Base-by-base conservation (phyloP, 2,888 invertebrate species). In the Bembecia ichneumoniformis region DNA sequence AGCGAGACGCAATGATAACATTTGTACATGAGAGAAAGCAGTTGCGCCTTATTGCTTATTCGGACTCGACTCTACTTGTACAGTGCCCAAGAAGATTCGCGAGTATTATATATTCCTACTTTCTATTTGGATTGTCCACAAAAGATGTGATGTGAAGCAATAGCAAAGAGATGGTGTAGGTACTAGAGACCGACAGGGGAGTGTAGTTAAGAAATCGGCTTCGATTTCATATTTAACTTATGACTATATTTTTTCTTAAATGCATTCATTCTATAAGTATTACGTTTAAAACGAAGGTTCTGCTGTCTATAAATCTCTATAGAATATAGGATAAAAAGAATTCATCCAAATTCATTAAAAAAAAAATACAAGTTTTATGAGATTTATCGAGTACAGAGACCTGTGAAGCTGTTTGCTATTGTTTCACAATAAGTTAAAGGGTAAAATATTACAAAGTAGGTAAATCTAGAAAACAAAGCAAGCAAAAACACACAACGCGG, bases 401-500 rank as follows among this genome's bases (percentile, higher is more conserved):
- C 11, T 11, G 15, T 28, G 3, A 44, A 63, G 63, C 71, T 68
- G 68, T 77, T 80, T 81, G 82, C 83, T 83, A 82, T 82, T 83
- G 82, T 67, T 66, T 68, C 83, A 78, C 81, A 82, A 80, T 71
- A 63, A 56, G 66, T 67, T 74, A 76, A 78, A 61, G 71, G 73
- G 67, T 75, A 74, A 66, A 78, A 77, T 16, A 73, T 79, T 77
- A 80, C 70, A 73, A 73, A 74, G 66, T 73, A 74, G 74, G 73
- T 78, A 82, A 66, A 77, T 75, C 79, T 80, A 78, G 63, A 72
- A 78, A 81, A 77, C 75, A 82, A 79, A 76, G 69, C 72, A 82
- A 83, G 77, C 82, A 81, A 84, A 84, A 76, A 64, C 67, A 77
- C 83, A 79, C 82, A 77, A 82, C 83, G 68, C 63, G 53, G 79